Evolutionary conservation across 35 echinoderm and acorn worm genomes (phyloP).

Genomic region (Anneissia japonica): DNA sequence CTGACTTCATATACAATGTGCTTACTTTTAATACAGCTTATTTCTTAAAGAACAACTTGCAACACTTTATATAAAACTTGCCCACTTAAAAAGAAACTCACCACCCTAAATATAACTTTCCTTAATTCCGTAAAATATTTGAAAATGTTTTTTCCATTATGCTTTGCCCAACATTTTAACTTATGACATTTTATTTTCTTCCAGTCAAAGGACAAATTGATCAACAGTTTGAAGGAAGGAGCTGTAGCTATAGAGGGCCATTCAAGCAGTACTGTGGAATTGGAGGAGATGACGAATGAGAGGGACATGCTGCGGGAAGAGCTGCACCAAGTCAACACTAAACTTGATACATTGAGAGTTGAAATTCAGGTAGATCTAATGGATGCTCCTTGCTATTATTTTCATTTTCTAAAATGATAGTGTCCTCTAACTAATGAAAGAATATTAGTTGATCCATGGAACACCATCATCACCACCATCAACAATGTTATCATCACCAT

Average conservation of each 20-base stretch:
- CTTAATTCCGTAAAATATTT: background rate
- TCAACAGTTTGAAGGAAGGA: slow-evolving; percentile 83
- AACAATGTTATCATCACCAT: too few relatives aligned
- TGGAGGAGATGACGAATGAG: slow-evolving; percentile 76
- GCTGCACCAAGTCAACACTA: slow-evolving; percentile 66
- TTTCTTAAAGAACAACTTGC: too few relatives aligned
- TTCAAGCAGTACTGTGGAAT: slow-evolving; percentile 29
- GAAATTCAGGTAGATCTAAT: slow-evolving; percentile 67
- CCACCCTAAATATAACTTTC: too few relatives aligned
- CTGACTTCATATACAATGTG: too few relatives aligned
- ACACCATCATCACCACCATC: too few relatives aligned
- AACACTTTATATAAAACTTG: too few relatives aligned
- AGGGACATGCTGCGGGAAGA: slow-evolving; percentile 88
- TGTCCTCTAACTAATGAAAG: too few relatives aligned
- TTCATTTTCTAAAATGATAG: too few relatives aligned
- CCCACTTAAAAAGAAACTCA: too few relatives aligned
- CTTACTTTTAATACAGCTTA: too few relatives aligned
- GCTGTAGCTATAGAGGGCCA: slow-evolving; percentile 18
- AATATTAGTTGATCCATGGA: too few relatives aligned
- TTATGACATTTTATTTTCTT: background rate
- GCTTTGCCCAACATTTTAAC: background rate
- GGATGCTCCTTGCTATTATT: too few relatives aligned
- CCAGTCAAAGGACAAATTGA: slow-evolving; percentile 94
- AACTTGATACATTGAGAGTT: slow-evolving; percentile 71
- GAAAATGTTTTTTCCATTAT: background rate